phyloP scores from a whole-genome alignment of 2,888 invertebrate genomes.

The Euphydryas editha region DNA sequence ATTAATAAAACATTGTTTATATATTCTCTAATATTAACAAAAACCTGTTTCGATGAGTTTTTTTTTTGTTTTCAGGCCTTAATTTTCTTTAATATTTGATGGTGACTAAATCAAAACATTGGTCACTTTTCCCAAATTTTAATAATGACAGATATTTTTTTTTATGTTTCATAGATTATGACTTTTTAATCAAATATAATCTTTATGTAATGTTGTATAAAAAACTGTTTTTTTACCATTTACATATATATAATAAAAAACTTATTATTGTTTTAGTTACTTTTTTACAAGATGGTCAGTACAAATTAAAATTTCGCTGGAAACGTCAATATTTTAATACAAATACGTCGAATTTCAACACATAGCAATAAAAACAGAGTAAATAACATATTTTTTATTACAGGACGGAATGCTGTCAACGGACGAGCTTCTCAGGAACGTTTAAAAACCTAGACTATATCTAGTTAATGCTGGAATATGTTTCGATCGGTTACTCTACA shows the following conservation, averaged over 20 bases:
- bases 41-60: not conserved
- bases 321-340: no score
- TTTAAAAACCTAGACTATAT: constrained; percentile 53
- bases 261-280: not conserved
- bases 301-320: not conserved
- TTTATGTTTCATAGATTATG: no score
- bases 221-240: no score
- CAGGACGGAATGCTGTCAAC: constrained; percentile 83
- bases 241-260: no score
- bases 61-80: not conserved
- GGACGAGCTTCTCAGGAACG: constrained; percentile 81
- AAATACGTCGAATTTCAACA: not conserved
- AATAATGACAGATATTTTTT: no score
- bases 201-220: no score
- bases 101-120: not conserved
- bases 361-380: not conserved
- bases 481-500: constrained; percentile 54
- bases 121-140: not conserved
- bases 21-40: not conserved
- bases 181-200: no score
- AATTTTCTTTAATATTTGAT: not conserved
- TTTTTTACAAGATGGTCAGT: not conserved
- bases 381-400: constrained; percentile 51
- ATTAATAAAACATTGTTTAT: no score
- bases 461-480: constrained; percentile 45